These are phyloP conservation scores for Turnix velox DNA, from an alignment of 2,113 vertebrate species.

Conservation along the genomic window DNA sequence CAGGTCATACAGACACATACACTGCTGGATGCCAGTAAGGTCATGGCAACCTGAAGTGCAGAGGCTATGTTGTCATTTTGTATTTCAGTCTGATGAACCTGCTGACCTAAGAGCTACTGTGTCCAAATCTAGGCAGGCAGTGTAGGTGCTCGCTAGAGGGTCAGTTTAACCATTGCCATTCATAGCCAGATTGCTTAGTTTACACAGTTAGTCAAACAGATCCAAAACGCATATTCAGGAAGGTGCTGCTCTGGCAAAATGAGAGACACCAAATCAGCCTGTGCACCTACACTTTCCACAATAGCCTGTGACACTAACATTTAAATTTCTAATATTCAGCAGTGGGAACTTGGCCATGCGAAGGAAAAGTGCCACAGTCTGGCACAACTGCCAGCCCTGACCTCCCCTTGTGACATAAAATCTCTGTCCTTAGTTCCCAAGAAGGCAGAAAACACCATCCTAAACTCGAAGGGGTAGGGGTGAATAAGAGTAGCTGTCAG, in stretches of 20 bases:
- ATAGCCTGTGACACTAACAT: accelerated
- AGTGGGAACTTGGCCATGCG: neutral
- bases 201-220: neutral
- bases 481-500: neutral
- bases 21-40: neutral
- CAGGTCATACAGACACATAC: neutral
- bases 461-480: neutral
- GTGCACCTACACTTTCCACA: neutral
- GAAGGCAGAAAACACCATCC: neutral
- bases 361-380: neutral
- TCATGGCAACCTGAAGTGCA: neutral
- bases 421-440: neutral
- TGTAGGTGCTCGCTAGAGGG: neutral
- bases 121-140: neutral
- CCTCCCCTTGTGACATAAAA: neutral
- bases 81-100: neutral
- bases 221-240: neutral
- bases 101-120: neutral
- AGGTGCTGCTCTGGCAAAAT: neutral
- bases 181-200: neutral
- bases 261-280: neutral
- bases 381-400: neutral
- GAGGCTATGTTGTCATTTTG: neutral
- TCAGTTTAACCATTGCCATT: neutral
- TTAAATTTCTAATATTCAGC: neutral